Conservation (phyloP, 2,888 invertebrate species). For the Andrena minutula region DNA sequence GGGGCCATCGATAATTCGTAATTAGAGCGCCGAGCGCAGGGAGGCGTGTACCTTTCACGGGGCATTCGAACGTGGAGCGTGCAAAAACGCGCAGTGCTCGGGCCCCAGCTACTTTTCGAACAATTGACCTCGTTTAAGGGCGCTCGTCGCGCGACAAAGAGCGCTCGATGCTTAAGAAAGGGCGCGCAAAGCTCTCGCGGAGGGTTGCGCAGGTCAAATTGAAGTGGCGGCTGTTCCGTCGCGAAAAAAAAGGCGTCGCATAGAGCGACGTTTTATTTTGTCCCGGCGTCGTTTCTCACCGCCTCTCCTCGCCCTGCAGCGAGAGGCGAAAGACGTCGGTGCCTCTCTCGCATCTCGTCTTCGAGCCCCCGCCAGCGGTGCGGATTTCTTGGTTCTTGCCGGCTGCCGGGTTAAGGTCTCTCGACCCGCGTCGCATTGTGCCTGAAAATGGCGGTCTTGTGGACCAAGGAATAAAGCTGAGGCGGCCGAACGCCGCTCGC, state of each 20-base stretch:
- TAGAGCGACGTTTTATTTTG: slow-evolving; percentile 66
- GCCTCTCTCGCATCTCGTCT: slow-evolving; percentile 21
- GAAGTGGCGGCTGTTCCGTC: slow-evolving; percentile 60
- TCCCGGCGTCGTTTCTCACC: slow-evolving; percentile 57
- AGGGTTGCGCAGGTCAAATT: slow-evolving; percentile 66
- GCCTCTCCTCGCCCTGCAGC: background rate
- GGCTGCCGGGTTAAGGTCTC: slow-evolving; percentile 21
- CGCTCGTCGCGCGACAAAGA: slow-evolving; percentile 67
- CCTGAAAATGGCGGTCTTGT: slow-evolving; percentile 55
- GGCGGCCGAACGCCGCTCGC: slow-evolving; percentile 30
- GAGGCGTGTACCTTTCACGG: background rate
- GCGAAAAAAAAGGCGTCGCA: slow-evolving; percentile 63
- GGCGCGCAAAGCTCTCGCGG: slow-evolving; percentile 56
- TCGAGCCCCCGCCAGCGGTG: slow-evolving; percentile 24
- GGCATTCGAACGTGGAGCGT: background rate
- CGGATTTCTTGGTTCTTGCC: slow-evolving; percentile 21
- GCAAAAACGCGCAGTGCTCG: slow-evolving; percentile 33
- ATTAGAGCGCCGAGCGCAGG: slow-evolving; percentile 17
- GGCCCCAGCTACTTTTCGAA: slow-evolving; percentile 70
- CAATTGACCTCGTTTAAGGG: slow-evolving; percentile 74
- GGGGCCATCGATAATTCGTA: slow-evolving; percentile 26
- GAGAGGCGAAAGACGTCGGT: slow-evolving; percentile 20
- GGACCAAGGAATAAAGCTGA: slow-evolving; percentile 46
- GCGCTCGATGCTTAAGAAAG: slow-evolving; percentile 62
- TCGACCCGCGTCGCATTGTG: slow-evolving; percentile 53